Evolutionary conservation across 2,888 invertebrate genomes (phyloP).

Genomic region (Callimorpha dominula): DNA sequence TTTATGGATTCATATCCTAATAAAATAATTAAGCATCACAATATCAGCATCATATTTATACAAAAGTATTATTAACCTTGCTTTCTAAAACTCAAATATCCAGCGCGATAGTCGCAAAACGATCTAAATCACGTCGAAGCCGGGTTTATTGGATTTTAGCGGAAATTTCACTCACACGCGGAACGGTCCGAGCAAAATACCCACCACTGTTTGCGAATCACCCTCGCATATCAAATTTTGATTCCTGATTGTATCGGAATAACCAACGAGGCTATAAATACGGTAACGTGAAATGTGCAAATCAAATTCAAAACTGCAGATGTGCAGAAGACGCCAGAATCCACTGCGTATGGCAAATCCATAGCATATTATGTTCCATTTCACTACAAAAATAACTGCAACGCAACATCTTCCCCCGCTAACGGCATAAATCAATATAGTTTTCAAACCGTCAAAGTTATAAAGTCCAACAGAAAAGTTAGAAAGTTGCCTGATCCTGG

Average conservation of each 20-base stretch:
- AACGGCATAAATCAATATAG: slow-evolving; percentile 18
- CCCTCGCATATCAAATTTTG: slow-evolving; percentile 77
- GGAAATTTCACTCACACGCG: slow-evolving; percentile 75
- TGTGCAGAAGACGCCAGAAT: slow-evolving; percentile 48
- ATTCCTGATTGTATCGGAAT: slow-evolving; percentile 73
- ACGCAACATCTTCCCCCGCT: slow-evolving; percentile 27
- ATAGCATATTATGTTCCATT: slow-evolving; percentile 28
- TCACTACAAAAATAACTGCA: slow-evolving; percentile 29
- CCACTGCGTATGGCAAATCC: slow-evolving; percentile 30
- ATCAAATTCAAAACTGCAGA: slow-evolving; percentile 69
- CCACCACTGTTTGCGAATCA: slow-evolving; percentile 73
- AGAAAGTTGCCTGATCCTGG: slow-evolving; percentile 26
- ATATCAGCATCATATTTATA: not conserved
- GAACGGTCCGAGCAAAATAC: slow-evolving; percentile 66
- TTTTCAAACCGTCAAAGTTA: slow-evolving; percentile 16
- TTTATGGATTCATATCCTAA: no score
- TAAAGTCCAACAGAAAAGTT: slow-evolving; percentile 19
- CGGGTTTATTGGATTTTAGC: slow-evolving; percentile 82
- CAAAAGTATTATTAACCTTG: slow-evolving; percentile 38
- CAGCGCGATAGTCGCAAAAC: slow-evolving; percentile 45
- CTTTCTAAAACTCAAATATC: slow-evolving; percentile 55
- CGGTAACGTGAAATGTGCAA: slow-evolving; percentile 63
- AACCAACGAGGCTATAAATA: slow-evolving; percentile 53
- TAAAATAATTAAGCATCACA: not conserved
- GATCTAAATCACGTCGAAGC: slow-evolving; percentile 53